Base-by-base conservation (phyloP, 2,113 vertebrate genomes). In the Prochilodus magdalenae region DNA sequence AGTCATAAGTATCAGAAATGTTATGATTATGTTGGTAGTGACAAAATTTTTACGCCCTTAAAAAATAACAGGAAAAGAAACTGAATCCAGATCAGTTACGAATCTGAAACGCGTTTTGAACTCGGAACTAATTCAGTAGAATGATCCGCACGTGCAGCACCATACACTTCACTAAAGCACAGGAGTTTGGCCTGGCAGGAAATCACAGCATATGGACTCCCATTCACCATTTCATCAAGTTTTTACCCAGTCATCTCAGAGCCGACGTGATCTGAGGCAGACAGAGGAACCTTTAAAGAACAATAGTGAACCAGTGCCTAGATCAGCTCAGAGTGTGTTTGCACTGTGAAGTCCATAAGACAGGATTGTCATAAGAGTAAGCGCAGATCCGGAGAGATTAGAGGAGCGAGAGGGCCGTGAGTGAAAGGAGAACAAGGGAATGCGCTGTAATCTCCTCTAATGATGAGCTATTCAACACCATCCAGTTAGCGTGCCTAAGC, bases 391-490 rank as follows among this genome's bases (percentile, higher is more conserved):
- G 33, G 6, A 74, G 55, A 80, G 77, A 85, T 83, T 83, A 82
- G 30, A 55, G 22, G 0, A 20, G 40, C 71, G 29, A 69, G 60
- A 84, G 53, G 49, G 79, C 63, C 26, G 26, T 73, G 73, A 82
- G 70, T 87, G 75, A 81, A 74, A 77, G 49, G 29, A 51, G 29
- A 67, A 73, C 60, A 72, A 29, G 44, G 33, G 74, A 85, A 83
- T 60, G 70, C 51, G 18, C 36, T 36, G 74, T 87, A 85, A 87
- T 85, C 86, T 83, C 74, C 71, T 79, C 49, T 87, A 87, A 87
- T 87, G 81, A 87, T 81, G 77, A 81, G 86, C 74, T 87, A 87
- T 83, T 81, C 75, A 85, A 87, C 78, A 85, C 86, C 84, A 44
- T 51, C 55, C 60, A 44, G 83, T 85, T 87, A 62, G 59, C 77